These are phyloP conservation scores for Augochlora pura DNA, from an alignment of 1,140 invertebrate species.

Conservation along the genomic window DNA sequence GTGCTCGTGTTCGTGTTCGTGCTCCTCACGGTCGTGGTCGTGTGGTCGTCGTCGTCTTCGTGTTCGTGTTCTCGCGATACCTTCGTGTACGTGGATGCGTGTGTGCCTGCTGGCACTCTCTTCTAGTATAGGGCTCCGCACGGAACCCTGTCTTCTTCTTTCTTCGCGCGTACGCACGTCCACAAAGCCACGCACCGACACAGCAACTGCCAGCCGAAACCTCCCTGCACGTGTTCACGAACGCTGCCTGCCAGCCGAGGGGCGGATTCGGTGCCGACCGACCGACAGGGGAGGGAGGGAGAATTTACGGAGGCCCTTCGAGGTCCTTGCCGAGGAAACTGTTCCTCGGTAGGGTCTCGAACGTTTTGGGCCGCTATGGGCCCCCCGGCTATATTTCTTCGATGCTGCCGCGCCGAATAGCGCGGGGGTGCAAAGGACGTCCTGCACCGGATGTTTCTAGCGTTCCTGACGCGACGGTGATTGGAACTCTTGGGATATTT, in stretches of 20 bases:
- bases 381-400: slow-evolving; percentile 1
- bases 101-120: no score
- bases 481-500: no score
- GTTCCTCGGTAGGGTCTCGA: slow-evolving; percentile 29
- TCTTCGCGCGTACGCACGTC: no score
- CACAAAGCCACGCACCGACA: background rate
- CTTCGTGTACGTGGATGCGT: background rate
- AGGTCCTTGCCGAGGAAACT: slow-evolving; percentile 40
- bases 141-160: no score
- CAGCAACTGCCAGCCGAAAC: background rate
- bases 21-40: background rate
- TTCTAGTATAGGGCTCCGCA: no score
- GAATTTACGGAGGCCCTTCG: slow-evolving; percentile 34
- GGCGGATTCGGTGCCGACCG: slow-evolving; percentile 33
- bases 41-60: background rate
- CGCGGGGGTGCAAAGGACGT: background rate
- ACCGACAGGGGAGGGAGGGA: slow-evolving; percentile 4
- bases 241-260: slow-evolving; percentile 25
- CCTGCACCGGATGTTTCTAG: background rate
- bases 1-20: background rate
- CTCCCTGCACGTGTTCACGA: slow-evolving; percentile 56
- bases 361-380: slow-evolving; percentile 12
- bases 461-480: no score
- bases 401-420: background rate
- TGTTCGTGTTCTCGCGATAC: no score